Evolutionary conservation across 2,113 vertebrate genomes (phyloP), one percentile per base, ranked within the genome.

Genomic region (Peromyscus californicus): DNA sequence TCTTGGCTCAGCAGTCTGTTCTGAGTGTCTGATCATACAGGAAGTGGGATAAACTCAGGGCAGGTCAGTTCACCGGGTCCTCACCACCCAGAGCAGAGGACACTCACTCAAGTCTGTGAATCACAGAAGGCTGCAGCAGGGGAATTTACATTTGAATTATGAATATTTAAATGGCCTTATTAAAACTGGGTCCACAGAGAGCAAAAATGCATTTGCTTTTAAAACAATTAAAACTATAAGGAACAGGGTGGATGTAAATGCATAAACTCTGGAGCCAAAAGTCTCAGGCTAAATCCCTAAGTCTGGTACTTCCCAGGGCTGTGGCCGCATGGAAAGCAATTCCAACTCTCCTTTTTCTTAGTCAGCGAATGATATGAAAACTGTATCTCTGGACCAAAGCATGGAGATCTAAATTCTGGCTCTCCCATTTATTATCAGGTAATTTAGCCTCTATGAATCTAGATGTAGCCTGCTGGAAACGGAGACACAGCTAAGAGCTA

Each of bases 161-260:
- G 97, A 98, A 98, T 98, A 98, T 97, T 97, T 98, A 97, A 98
- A 94, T 12, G 63, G 86, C 91, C 97, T 95, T 97, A 98, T 98
- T 98, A 98, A 97, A 98, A 91, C 83, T 5, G 21, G 86, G 57
- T 96, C 98, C 93, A 74, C 63, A 70, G 98, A 97, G 98, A 96
- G 61, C 74, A 90, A 80, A 95, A 96, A 67, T 63, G 82, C 94
- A 95, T 96, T 96, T 96, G 80, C 95, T 95, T 96, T 93, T 87
- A 96, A 98, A 95, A 97, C 97, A 98, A 96, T 96, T 97, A 97
- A 97, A 96, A 96, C 95, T 96, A 96, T 75, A 96, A 97, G 84
- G 93, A 75, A 21, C 83, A 72, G 61, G 39, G 31, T 11, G 4
- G 82, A 89, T 54, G 57, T 79, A 83, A 89, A 87, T 21, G 45